phyloP scores from a whole-genome alignment of 2,797 vertebrate species.

The Pipistrellus nathusii region DNA sequence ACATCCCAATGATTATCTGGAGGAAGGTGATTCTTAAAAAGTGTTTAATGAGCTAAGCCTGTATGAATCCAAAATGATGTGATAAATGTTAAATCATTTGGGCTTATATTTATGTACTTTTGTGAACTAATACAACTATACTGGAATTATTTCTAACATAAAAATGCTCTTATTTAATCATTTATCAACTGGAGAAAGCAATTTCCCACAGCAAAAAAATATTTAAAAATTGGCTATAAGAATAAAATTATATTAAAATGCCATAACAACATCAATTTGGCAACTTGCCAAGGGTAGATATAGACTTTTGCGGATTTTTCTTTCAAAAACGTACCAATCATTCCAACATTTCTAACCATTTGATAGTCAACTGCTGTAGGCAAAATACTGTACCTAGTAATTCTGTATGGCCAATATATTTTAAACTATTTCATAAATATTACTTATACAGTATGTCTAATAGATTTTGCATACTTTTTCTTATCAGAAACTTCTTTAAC shows the following conservation, averaged over 20 bases:
- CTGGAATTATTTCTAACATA: slow-evolving; percentile 67
- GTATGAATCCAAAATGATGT: slow-evolving; percentile 69
- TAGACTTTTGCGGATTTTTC: slow-evolving; percentile 60
- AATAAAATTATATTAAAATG: slow-evolving; percentile 80
- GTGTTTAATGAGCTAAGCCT: slow-evolving; percentile 75
- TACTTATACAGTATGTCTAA: slow-evolving; percentile 69
- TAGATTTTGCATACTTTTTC: slow-evolving; percentile 75
- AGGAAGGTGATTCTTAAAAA: slow-evolving; percentile 58
- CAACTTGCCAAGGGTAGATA: slow-evolving; percentile 64
- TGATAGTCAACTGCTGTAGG: slow-evolving; percentile 67
- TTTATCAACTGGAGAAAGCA: slow-evolving; percentile 74
- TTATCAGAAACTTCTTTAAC: slow-evolving; percentile 74
- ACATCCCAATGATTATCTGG: background rate
- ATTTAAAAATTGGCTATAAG: slow-evolving; percentile 71
- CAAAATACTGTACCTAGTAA: slow-evolving; percentile 57
- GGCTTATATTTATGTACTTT: slow-evolving; percentile 48
- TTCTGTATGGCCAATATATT: slow-evolving; percentile 59
- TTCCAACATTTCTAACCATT: slow-evolving; percentile 71
- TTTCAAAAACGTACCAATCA: slow-evolving; percentile 62
- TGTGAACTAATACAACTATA: slow-evolving; percentile 1
- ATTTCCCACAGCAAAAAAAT: slow-evolving; percentile 70
- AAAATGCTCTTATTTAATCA: slow-evolving; percentile 52
- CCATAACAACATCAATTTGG: slow-evolving; percentile 53
- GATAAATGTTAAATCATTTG: slow-evolving; percentile 70
- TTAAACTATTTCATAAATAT: slow-evolving; percentile 72